A percentile compares a stretch with the other conserved stretches of the same genome.
phyloP scores from a whole-genome alignment of 2,797 vertebrate species.

The Lophotriccus pileatus region DNA sequence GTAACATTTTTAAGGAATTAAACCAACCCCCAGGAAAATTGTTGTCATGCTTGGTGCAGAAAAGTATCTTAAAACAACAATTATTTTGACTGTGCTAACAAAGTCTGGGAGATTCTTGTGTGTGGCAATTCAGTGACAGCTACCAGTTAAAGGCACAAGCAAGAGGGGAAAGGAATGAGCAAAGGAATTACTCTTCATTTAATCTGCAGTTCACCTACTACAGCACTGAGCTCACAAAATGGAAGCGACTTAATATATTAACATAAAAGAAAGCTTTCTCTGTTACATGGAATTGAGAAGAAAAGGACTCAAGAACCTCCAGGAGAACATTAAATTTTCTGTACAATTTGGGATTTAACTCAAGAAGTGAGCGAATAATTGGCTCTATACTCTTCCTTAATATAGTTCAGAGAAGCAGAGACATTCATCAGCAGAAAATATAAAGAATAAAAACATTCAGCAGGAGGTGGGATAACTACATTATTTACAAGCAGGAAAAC shows the following conservation, averaged over 20 bases:
- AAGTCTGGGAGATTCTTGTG: not conserved
- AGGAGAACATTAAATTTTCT: not conserved
- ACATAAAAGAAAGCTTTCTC: not conserved
- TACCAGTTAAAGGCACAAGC: not conserved
- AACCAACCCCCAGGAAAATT: not conserved
- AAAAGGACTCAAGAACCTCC: not conserved
- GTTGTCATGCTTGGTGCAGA: not conserved
- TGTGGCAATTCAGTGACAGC: not conserved
- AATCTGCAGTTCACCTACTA: not conserved
- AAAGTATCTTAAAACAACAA: not conserved
- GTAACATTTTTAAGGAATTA: not conserved
- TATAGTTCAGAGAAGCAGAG: not conserved
- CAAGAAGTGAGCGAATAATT: not conserved
- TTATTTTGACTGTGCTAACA: not conserved
- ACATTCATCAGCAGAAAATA: not conserved
- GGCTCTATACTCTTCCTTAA: not conserved
- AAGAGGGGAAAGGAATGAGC: not conserved
- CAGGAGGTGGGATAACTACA: not conserved
- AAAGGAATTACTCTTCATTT: not conserved
- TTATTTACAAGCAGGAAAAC: conserved; percentile 51
- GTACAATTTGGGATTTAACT: not conserved
- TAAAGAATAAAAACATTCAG: not conserved
- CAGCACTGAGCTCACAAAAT: not conserved
- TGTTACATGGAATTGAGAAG: not conserved
- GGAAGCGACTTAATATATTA: not conserved